Conservation (phyloP, 2,888 invertebrate genomes). For the Caenorhabditis drosophilae region DNA sequence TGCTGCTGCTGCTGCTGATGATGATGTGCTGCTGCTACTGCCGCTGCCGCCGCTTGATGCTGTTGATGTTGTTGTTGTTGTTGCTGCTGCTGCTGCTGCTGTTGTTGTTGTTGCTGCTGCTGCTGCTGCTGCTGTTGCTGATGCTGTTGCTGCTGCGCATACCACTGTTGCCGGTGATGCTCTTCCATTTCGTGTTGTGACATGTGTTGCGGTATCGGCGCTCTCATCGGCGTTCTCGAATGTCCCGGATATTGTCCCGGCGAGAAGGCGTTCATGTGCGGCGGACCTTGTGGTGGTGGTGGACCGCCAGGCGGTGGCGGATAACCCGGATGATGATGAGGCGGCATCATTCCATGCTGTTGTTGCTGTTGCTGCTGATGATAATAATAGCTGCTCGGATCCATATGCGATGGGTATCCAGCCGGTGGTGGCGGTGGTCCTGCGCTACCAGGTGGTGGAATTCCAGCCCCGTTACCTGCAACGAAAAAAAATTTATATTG, state of each 20-base stretch:
- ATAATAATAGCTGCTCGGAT: constrained; percentile 34
- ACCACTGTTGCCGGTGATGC: constrained; percentile 33
- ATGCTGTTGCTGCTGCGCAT: constrained; percentile 29
- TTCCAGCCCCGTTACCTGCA: background rate
- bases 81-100: too few species aligned
- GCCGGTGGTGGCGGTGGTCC: constrained; percentile 2
- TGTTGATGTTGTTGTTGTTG: constrained; percentile 23
- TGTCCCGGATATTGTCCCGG: constrained; percentile 37
- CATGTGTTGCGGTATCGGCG: constrained; percentile 45
- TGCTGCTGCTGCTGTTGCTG: constrained; percentile 29
- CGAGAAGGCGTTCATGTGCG: constrained; percentile 38
- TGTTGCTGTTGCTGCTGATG: too few species aligned
- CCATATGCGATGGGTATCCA: constrained; percentile 9
- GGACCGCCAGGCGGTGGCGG: constrained; percentile 10
- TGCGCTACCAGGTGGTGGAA: background rate
- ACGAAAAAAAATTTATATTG: background rate
- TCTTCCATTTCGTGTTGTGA: constrained; percentile 35
- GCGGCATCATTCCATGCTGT: constrained; percentile 39
- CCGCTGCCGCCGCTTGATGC: constrained; percentile 12
- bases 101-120: too few species aligned
- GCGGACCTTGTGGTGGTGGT: constrained; percentile 5
- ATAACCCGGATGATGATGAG: constrained; percentile 27
- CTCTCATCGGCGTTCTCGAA: constrained; percentile 41
- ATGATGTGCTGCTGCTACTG: constrained; percentile 35
- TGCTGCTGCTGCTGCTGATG: constrained; percentile 20